Evolutionary conservation across 2,888 invertebrate genomes (phyloP), one percentile per base, ranked within the genome.

Genomic region (Eilema sororculum): DNA sequence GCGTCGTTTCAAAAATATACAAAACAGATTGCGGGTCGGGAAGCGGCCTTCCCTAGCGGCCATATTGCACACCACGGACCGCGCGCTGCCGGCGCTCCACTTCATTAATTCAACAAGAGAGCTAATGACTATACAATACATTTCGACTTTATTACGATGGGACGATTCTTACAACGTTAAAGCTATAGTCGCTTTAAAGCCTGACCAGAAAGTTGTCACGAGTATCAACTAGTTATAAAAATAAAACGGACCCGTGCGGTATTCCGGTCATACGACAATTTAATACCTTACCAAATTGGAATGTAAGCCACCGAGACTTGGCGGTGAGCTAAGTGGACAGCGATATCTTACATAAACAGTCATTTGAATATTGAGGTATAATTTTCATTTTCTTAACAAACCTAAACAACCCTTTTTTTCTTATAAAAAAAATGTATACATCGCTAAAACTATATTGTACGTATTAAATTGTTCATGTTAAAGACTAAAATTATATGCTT

Each of bases 81-180:
- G 37, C 70, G 70, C 70, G 70, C 63, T 70, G 61, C 16, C 61
- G 61, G 22, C 30, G 28, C 52, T 60, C 65, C 73, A 79, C 77
- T 73, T 78, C 79, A 70, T 68, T 66, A 68, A 78, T 81, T 57
- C 66, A 57, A 57, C 46, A 87, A 91, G 89, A 91, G 91, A 92
- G 90, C 91, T 92, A 91, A 89, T 90, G 90, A 92, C 92, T 91
- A 41, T 41, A 91, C 82, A 86, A 86, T 82, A 84, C 82, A 81
- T 85, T 89, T 87, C 91, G 90, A 91, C 89, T 90, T 87, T 78
- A 83, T 84, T 86, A 87, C 93, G 94, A 91, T 93, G 93, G 94
- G 93, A 93, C 90, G 86, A 88, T 88, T 89, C 81, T 84, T 86
- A 80, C 81, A 86, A 89, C 86, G 89, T 93, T 94, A 94, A 94